Conservation (phyloP, 2,797 vertebrate species). For the Microchirus variegatus region DNA sequence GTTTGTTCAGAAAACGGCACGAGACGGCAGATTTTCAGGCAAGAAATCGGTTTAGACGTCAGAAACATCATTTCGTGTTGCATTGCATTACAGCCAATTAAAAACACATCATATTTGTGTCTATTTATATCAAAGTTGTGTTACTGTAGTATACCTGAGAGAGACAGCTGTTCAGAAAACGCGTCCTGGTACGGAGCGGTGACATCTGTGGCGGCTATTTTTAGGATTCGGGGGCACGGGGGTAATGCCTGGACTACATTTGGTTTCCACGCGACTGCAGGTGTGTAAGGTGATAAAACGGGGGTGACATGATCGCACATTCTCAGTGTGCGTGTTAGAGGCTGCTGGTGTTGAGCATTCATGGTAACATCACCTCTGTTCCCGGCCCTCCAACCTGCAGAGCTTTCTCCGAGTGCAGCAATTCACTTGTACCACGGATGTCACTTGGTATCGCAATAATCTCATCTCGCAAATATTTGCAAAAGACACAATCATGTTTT, state of each 20-base stretch:
- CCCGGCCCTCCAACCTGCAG: too few relatives aligned
- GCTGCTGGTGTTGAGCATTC: slow-evolving; percentile 6
- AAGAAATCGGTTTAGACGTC: neutral
- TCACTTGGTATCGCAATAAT: too few relatives aligned
- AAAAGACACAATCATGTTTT: too few relatives aligned
- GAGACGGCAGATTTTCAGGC: too few relatives aligned
- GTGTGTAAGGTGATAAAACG: slow-evolving; percentile 16
- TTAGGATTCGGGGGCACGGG: neutral
- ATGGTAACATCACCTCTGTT: neutral
- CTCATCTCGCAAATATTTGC: too few relatives aligned
- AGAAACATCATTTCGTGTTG: slow-evolving; percentile 26
- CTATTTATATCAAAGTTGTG: slow-evolving; percentile 18
- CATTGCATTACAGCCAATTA: slow-evolving; percentile 18
- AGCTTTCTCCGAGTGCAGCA: too few relatives aligned
- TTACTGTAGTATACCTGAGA: neutral
- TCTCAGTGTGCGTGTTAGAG: neutral
- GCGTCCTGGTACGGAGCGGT: neutral
- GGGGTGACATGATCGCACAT: neutral
- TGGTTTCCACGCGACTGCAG: slow-evolving; percentile 8
- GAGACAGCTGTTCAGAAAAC: too few relatives aligned
- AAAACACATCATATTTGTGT: neutral
- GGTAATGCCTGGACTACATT: neutral
- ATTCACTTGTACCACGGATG: too few relatives aligned
- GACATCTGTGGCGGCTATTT: neutral
- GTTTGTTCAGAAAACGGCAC: too few relatives aligned